These are phyloP conservation scores for Ectropis crepuscularia DNA, from an alignment of 2,888 invertebrate species.

Conservation along the genomic window DNA sequence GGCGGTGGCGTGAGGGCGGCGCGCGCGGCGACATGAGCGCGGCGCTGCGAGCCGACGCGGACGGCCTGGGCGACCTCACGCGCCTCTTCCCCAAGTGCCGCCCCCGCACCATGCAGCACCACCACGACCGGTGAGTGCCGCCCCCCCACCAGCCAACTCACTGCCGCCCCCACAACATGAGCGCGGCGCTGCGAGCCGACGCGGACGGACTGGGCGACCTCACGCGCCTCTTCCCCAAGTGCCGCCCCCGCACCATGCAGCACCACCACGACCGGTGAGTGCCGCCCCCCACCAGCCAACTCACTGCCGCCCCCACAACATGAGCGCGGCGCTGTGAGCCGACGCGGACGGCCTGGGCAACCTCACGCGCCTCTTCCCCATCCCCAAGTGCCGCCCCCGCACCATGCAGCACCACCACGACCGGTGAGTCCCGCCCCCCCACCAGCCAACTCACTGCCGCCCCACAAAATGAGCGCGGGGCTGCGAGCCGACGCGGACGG, in stretches of 20 bases:
- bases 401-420: slow-evolving; percentile 79
- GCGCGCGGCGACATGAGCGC: slow-evolving; percentile 81
- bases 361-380: slow-evolving; percentile 93
- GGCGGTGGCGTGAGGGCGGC: slow-evolving; percentile 78
- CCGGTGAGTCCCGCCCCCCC: not conserved
- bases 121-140: slow-evolving; percentile 48
- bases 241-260: slow-evolving; percentile 88
- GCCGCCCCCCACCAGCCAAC: not conserved
- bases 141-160: not conserved
- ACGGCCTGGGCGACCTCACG: slow-evolving; percentile 89
- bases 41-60: slow-evolving; percentile 45
- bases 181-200: slow-evolving; percentile 45
- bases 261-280: slow-evolving; percentile 59
- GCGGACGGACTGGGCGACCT: slow-evolving; percentile 87
- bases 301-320: slow-evolving; percentile 47
- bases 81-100: slow-evolving; percentile 95
- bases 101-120: slow-evolving; percentile 86
- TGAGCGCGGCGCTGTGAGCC: slow-evolving; percentile 58
- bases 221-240: slow-evolving; percentile 94
- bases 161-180: slow-evolving; percentile 63
- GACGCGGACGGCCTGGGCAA: slow-evolving; percentile 84
- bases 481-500: slow-evolving; percentile 60
- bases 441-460: too few relatives aligned
- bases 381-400: slow-evolving; percentile 93
- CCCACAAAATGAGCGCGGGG: slow-evolving; percentile 70